Conservation (phyloP, 2,888 invertebrate genomes). For the Synergus japonicus region DNA sequence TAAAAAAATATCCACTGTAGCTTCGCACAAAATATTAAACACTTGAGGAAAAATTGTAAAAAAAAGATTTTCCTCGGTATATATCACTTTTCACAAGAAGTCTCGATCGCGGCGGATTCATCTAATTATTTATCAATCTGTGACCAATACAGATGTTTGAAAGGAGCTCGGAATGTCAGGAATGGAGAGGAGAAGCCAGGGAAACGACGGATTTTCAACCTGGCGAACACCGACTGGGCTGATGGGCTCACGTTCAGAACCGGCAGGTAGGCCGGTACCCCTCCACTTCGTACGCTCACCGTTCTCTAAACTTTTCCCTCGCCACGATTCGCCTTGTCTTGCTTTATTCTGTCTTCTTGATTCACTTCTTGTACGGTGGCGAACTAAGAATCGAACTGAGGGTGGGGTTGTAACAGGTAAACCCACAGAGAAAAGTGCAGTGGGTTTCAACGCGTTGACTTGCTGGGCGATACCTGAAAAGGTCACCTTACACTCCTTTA, state of each 20-base stretch:
- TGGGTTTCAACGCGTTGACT: slow-evolving; percentile 30
- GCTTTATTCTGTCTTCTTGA: slow-evolving; percentile 31
- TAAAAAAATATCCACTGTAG: slow-evolving; percentile 2
- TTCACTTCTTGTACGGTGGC: slow-evolving; percentile 36
- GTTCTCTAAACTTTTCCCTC: slow-evolving; percentile 37
- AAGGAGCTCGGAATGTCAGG: slow-evolving; percentile 21
- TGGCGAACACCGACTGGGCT: slow-evolving; percentile 74
- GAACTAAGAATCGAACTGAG: not conserved
- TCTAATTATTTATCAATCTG: not conserved
- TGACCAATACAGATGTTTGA: slow-evolving; percentile 24
- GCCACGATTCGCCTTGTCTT: slow-evolving; percentile 21
- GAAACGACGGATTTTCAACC: slow-evolving; percentile 72
- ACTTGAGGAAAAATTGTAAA: not conserved
- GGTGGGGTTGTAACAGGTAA: slow-evolving; percentile 27
- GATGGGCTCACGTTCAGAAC: slow-evolving; percentile 55
- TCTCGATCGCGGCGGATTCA: slow-evolving; percentile 16
- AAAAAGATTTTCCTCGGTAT: not conserved
- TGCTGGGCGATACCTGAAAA: slow-evolving; percentile 28
- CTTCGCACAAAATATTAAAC: slow-evolving; percentile 21
- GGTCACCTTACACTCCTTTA: slow-evolving; percentile 28
- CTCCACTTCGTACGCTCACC: slow-evolving; percentile 47
- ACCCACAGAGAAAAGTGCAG: slow-evolving; percentile 39
- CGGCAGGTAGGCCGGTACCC: slow-evolving; percentile 70
- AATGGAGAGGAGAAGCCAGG: slow-evolving; percentile 59
- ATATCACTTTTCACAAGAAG: slow-evolving; percentile 13